These are phyloP conservation scores for Atopsyche davidsoni DNA, from an alignment of 1,140 invertebrate genomes.

Conservation along the genomic window DNA sequence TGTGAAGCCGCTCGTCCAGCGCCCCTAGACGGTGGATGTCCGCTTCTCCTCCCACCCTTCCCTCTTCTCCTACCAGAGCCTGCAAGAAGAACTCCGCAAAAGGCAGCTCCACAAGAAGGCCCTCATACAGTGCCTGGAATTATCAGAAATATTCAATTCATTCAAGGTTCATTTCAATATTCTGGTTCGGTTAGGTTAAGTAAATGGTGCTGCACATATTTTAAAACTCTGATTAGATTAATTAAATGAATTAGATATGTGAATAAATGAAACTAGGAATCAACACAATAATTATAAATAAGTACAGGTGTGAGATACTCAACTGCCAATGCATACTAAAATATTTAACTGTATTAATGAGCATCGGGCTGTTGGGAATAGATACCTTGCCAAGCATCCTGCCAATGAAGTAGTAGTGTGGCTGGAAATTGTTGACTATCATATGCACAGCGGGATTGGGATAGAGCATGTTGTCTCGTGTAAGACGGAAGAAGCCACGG, in stretches of 20 bases:
- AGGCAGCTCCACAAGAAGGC: conserved; percentile 88
- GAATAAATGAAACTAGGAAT: no score
- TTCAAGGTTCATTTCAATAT: conserved; percentile 1
- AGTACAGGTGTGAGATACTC: no score
- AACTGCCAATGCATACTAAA: no score
- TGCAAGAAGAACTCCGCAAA: conserved; percentile 90
- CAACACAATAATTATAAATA: no score
- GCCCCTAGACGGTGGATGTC: conserved; percentile 92
- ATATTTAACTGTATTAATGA: no score
- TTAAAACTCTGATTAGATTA: no score
- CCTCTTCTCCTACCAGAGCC: conserved; percentile 71
- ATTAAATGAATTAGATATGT: no score
- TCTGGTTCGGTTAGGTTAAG: no score
- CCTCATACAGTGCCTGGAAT: conserved; percentile 85
- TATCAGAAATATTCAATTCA: conserved; percentile 9
- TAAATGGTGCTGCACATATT: no score
- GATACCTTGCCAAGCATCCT: conserved; percentile 88
- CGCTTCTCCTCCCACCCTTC: conserved; percentile 64
- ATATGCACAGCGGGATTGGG: conserved; percentile 89
- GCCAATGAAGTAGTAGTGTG: conserved; percentile 95
- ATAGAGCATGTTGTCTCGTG: conserved; percentile 89
- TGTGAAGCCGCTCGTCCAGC: conserved; percentile 86
- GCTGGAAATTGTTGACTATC: conserved; percentile 75
- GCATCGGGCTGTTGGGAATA: no score
- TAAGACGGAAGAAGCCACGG: conserved; percentile 87